Evolutionary conservation across 2,888 invertebrate genomes (phyloP).

Genomic region (Zootermopsis nevadensis): DNA sequence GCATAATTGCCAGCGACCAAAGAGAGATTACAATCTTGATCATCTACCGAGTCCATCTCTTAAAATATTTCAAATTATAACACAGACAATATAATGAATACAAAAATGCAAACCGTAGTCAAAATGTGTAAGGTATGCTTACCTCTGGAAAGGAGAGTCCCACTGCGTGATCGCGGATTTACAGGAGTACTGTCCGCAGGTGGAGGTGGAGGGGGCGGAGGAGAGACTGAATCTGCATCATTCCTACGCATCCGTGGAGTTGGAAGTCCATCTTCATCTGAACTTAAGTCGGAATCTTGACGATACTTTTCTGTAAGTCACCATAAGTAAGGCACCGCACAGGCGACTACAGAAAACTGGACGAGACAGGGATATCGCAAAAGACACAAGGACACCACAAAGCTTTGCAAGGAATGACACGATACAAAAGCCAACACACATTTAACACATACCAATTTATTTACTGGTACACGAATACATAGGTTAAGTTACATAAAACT

Average conservation of each 20-base stretch:
- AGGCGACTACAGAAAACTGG: not conserved
- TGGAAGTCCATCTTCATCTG: slow-evolving; percentile 56
- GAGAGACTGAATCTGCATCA: slow-evolving; percentile 56
- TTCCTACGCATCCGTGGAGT: slow-evolving; percentile 17
- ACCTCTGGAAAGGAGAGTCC: slow-evolving; percentile 44
- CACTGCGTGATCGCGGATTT: slow-evolving; percentile 15
- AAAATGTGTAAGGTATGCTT: not conserved
- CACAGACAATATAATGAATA: too few species aligned
- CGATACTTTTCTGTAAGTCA: slow-evolving; percentile 25
- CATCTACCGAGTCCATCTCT: too few species aligned
- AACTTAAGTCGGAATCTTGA: slow-evolving; percentile 53
- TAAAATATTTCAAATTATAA: too few species aligned
- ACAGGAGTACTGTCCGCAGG: slow-evolving; percentile 57
- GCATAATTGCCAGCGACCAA: too few species aligned
- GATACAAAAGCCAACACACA: slow-evolving; percentile 31
- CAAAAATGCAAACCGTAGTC: too few species aligned
- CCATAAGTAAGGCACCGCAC: not conserved
- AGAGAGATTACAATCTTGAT: too few species aligned
- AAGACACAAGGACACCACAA: slow-evolving; percentile 4
- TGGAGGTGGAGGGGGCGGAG: slow-evolving; percentile 63
- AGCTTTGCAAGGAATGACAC: slow-evolving; percentile 34
- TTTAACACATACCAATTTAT: slow-evolving; percentile 33
- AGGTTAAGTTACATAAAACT: slow-evolving; percentile 40
- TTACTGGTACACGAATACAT: slow-evolving; percentile 39
- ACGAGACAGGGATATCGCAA: not conserved